Evolutionary conservation across 2,797 vertebrate species (phyloP), one percentile per base, ranked within the genome.

Genomic region (Notoglanidium macrostoma): DNA sequence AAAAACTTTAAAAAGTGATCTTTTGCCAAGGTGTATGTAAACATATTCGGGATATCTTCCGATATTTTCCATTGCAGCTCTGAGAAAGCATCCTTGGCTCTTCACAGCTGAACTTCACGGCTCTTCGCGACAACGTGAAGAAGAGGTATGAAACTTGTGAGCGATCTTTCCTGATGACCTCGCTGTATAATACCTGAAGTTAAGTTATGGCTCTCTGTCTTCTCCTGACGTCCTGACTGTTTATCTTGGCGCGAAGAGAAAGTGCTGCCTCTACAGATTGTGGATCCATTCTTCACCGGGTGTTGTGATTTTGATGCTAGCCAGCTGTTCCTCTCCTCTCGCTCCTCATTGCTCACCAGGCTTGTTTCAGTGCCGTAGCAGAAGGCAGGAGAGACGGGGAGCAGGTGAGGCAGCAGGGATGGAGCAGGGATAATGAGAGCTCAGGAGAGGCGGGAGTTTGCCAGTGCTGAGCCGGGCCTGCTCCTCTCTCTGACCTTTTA

Each of bases 391-490:
- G 84, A 89, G 84, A 80, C 54, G 82, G 87, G 81, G 87, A 90
- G 90, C 88, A 85, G 83, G 89, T 87, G 83, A 90, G 85, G 73
- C 87, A 88, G 87, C 77, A 29, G 85, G 85, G 82, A 86, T 85
- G 73, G 76, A 10, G 77, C 82, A 74, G 70, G 82, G 86, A 90
- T 91, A 91, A 91, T 91, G 88, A 91, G 89, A 89, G 84, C 88
- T 90, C 68, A 82, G 88, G 89, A 87, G 89, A 89, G 78, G 78
- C 78, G 44, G 61, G 86, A 72, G 86, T 87, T 84, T 87, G 86
- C 83, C 85, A 87, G 87, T 49, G 44, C 80, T 91, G 84, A 87
- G 84, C 85, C 73, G 49, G 35, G 73, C 72, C 81, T 83, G 86
- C 78, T 89, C 84, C 21, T 77, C 86, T 88, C 23, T 70, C 80